Evolutionary conservation across 2,888 invertebrate species (phyloP).

Genomic region (Ormia ochracea): DNA sequence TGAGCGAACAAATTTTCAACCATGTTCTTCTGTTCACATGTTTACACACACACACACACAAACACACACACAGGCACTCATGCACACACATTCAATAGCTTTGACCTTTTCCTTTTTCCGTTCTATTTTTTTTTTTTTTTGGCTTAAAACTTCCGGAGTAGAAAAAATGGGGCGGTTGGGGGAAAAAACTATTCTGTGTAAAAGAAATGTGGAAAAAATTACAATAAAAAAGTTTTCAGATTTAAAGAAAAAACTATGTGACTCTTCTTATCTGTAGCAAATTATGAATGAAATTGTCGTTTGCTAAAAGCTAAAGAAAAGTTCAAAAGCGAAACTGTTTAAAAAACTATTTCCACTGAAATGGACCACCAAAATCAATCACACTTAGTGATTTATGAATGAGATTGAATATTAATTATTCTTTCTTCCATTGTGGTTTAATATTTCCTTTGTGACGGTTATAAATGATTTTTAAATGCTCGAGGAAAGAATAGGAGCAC

Average conservation of each 20-base stretch:
- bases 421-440: neutral
- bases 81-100: neutral
- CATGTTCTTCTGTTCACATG: neutral
- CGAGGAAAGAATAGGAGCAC: neutral
- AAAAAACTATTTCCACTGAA: neutral
- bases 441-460: neutral
- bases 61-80: too few species aligned
- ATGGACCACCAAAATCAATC: conserved; percentile 36
- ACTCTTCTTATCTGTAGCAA: neutral
- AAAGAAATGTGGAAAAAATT: neutral
- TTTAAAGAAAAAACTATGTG: neutral
- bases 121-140: too few species aligned
- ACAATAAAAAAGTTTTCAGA: neutral
- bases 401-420: conserved; percentile 52
- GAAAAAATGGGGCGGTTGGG: neutral
- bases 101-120: conserved; percentile 12
- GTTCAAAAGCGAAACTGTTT: neutral
- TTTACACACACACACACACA: too few species aligned
- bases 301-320: conserved; percentile 3
- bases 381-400: conserved; percentile 26
- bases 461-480: conserved; percentile 32
- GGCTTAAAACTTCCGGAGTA: neutral
- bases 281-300: conserved; percentile 30
- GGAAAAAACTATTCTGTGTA: neutral
- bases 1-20: conserved; percentile 17